phyloP scores from a whole-genome alignment of 2,888 invertebrate species.

The Cataglyphis livida region DNA sequence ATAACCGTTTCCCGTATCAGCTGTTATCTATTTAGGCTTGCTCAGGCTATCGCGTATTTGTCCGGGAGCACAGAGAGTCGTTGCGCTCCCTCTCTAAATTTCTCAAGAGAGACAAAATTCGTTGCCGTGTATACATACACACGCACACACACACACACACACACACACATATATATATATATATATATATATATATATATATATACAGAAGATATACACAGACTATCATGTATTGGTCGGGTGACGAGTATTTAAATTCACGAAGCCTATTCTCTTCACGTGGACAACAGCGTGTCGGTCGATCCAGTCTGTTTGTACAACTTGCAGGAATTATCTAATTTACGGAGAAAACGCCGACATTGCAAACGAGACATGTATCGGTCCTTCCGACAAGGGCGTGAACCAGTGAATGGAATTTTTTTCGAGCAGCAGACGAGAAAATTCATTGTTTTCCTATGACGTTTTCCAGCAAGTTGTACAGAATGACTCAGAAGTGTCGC shows the following conservation, averaged over 20 bases:
- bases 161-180: not conserved
- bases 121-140: not conserved
- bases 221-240: conserved; percentile 20
- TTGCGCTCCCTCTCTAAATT: conserved; percentile 57
- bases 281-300: conserved; percentile 16
- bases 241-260: conserved; percentile 47
- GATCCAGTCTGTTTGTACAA: conserved; percentile 11
- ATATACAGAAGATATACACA: not conserved
- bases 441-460: conserved; percentile 4
- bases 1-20: conserved; percentile 77
- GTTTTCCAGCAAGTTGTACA: not conserved
- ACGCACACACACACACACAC: not conserved
- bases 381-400: not conserved
- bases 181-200: not conserved
- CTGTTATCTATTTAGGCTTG: conserved; percentile 80
- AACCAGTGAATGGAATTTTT: conserved; percentile 39
- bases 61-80: conserved; percentile 63
- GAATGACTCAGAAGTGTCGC: conserved; percentile 28
- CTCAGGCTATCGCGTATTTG: conserved; percentile 78
- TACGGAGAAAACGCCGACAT: conserved; percentile 8
- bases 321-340: conserved; percentile 30
- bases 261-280: conserved; percentile 33
- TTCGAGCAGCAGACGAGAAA: conserved; percentile 15
- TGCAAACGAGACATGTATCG: conserved; percentile 11
- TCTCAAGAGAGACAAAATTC: conserved; percentile 60